Conservation (phyloP, 2,113 vertebrate genomes). For the Paedocypris sp. region DNA sequence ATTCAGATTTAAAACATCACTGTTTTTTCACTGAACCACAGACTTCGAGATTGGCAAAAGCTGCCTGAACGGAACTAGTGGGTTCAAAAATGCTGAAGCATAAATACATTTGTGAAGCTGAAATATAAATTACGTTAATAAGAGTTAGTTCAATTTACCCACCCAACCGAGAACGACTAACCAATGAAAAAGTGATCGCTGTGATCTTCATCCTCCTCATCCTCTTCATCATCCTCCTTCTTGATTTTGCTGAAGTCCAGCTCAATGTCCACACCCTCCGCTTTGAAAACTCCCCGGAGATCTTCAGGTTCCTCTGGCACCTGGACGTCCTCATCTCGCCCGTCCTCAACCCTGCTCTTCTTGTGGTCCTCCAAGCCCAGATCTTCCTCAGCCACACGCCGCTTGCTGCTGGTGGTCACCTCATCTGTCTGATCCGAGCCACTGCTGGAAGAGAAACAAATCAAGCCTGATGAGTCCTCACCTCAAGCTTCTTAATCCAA, state of each 20-base stretch:
- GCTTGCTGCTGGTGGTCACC: constrained; percentile 41
- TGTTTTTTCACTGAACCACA: too few relatives aligned
- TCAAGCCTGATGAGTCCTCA: too few relatives aligned
- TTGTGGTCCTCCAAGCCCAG: constrained; percentile 46
- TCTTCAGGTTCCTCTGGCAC: constrained; percentile 18
- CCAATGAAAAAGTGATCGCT: constrained; percentile 53
- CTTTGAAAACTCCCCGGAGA: constrained; percentile 47
- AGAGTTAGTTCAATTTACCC: too few relatives aligned
- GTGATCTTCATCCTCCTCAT: constrained; percentile 15
- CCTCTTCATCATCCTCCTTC: background rate
- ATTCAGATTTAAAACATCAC: too few relatives aligned
- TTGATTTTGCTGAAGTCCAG: constrained; percentile 43
- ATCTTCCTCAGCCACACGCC: constrained; percentile 35
- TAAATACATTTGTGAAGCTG: too few relatives aligned
- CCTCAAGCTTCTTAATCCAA: too few relatives aligned
- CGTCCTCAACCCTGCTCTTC: constrained; percentile 43
- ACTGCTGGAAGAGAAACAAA: constrained; percentile 52
- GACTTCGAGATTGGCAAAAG: too few relatives aligned
- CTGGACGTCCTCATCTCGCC: background rate
- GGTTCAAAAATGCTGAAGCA: too few relatives aligned
- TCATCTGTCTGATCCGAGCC: constrained; percentile 25
- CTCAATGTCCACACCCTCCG: constrained; percentile 50
- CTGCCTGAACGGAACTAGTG: too few relatives aligned
- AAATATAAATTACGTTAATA: too few relatives aligned
- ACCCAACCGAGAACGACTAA: constrained; percentile 37